Evolutionary conservation across 2,113 vertebrate species (phyloP).

Genomic region (Meleagris gallopavo): DNA sequence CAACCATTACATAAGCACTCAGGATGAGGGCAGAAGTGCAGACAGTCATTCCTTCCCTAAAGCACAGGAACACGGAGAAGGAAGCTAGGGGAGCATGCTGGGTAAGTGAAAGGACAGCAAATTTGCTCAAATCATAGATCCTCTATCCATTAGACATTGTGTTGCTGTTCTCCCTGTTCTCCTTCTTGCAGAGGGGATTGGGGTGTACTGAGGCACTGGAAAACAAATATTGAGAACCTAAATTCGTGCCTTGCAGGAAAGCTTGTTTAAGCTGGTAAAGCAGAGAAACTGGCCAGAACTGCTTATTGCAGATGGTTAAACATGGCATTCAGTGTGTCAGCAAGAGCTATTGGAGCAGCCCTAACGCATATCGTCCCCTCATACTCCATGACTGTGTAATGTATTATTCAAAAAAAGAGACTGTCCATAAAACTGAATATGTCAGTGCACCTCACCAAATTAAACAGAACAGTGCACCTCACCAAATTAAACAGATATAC

Average conservation of each 20-base stretch:
- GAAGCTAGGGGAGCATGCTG: background rate
- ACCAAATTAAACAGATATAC: background rate
- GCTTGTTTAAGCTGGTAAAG: background rate
- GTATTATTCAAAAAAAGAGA: background rate
- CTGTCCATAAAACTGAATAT: background rate
- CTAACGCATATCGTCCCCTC: background rate
- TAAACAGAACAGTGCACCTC: background rate
- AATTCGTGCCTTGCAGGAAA: background rate
- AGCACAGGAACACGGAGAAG: background rate
- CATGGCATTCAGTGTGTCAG: background rate
- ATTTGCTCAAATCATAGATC: background rate
- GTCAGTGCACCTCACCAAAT: background rate
- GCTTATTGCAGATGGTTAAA: background rate
- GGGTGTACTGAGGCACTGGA: background rate
- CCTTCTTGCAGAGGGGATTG: background rate
- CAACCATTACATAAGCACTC: background rate
- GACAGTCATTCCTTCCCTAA: background rate
- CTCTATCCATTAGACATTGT: fast-evolving
- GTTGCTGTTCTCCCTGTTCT: background rate
- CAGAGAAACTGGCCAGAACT: background rate
- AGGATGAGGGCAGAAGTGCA: background rate
- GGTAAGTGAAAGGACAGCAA: background rate
- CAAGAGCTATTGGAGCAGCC: background rate
- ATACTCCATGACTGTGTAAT: background rate
- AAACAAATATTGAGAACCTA: background rate